Evolutionary conservation across 2,888 invertebrate species (phyloP), one percentile per base, ranked within the genome.

Genomic region (Amiota minor): DNA sequence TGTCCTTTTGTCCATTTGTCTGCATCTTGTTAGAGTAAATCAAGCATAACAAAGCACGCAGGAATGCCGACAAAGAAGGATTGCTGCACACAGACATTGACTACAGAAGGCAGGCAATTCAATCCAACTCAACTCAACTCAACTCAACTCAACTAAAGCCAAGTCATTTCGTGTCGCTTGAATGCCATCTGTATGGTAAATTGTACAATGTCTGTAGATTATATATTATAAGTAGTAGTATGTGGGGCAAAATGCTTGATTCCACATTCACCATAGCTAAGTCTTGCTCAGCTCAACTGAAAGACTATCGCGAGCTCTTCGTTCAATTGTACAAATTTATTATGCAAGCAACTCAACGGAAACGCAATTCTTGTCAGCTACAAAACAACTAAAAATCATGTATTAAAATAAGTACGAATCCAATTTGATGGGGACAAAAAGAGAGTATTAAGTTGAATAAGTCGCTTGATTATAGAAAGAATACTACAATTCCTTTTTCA

Each of bases 21-120:
- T 77, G 84, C 82, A 85, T 84, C 83, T 83, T 83, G 83, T 83
- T 85, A 85, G 80, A 86, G 83, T 83, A 83, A 83, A 83, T 83
- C 83, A 83, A 83, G 83, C 86, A 86, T 79, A 84, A 83, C 84
- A 83, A 83, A 83, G 85, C 83, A 80, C 77, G 76, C 82, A 78
- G 71, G 70, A 59, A 59, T 59, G 59, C 20, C 59, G 20, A 18
- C 59, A 20, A 20, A 20, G 18, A 35, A 35, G 35, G 35, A 35
- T 62, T 62, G 35, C 62, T 35, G 20, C 35, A 35, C 35, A 35
- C 35, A 35, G 35, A 35, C 35, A 35, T 35, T 35, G 35, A 35
- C 35, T 35, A 11, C 59, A 12, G 9, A 11, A 59, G 59, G 12
- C 55, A 56, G 55, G n/a, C 35, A 35, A 59, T 59, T 14, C 56